phyloP scores from a whole-genome alignment of 2,888 invertebrate species.

The Eremobia ochroleuca region DNA sequence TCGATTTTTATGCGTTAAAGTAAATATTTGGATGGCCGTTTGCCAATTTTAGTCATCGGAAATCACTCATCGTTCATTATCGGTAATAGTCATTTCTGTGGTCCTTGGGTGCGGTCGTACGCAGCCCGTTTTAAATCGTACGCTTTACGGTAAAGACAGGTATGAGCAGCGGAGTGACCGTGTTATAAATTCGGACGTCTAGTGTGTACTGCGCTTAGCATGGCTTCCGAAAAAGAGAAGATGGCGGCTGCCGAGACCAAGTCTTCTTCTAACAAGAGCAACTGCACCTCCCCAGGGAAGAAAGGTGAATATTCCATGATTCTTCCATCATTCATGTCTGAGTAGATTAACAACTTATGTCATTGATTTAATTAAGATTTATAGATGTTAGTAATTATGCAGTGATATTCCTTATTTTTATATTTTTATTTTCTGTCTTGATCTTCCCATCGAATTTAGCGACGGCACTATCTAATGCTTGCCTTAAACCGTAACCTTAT shows the following conservation, averaged over 20 bases:
- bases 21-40: slow-evolving; percentile 83
- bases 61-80: slow-evolving; percentile 85
- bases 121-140: slow-evolving; percentile 61
- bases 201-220: slow-evolving; percentile 77
- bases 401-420: slow-evolving; percentile 14
- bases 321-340: slow-evolving; percentile 44
- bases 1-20: slow-evolving; percentile 77
- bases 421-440: not conserved
- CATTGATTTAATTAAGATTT: slow-evolving; percentile 32
- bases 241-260: slow-evolving; percentile 88
- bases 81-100: slow-evolving; percentile 75
- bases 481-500: not conserved
- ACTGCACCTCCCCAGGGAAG: slow-evolving; percentile 89
- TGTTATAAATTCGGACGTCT: slow-evolving; percentile 78
- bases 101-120: slow-evolving; percentile 80
- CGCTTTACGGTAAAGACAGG: slow-evolving; percentile 74
- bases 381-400: slow-evolving; percentile 1
- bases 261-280: slow-evolving; percentile 88
- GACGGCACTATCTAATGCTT: not conserved
- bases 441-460: slow-evolving; percentile 2
- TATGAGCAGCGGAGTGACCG: slow-evolving; percentile 82
- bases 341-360: not conserved
- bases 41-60: slow-evolving; percentile 83
- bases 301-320: slow-evolving; percentile 83
- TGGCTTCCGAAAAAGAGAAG: slow-evolving; percentile 89